Conservation (phyloP, 2,797 vertebrate genomes). For the Thaleichthys pacificus region DNA sequence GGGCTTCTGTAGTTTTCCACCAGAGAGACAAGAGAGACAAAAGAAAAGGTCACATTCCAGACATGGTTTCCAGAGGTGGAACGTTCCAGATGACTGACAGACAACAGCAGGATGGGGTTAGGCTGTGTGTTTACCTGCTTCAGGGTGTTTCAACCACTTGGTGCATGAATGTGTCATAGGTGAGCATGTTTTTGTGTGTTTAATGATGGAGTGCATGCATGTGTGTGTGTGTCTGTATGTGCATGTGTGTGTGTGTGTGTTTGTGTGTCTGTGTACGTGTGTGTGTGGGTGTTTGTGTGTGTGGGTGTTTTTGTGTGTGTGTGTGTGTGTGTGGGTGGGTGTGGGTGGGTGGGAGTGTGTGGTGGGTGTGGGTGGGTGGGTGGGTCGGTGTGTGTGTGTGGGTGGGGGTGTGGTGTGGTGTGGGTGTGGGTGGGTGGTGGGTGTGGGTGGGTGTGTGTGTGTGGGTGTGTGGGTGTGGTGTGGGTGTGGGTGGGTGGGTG, state of each 20-base stretch:
- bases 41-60: neutral
- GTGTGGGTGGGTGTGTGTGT: too few species aligned
- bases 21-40: neutral
- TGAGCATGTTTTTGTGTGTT: neutral
- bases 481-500: too few species aligned
- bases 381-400: too few species aligned
- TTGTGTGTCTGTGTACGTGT: neutral
- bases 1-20: slow-evolving; percentile 38
- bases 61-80: neutral
- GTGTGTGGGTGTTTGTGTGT: neutral
- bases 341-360: neutral
- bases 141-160: neutral
- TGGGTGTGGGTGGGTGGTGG: too few species aligned
- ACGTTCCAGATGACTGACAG: too few species aligned
- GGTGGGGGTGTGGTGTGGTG: too few species aligned
- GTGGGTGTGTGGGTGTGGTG: neutral
- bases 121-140: neutral
- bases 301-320: too few species aligned
- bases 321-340: too few species aligned
- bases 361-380: neutral
- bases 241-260: too few species aligned
- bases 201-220: neutral
- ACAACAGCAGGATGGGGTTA: too few species aligned
- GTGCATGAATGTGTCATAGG: neutral
- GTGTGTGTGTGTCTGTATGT: too few species aligned